Evolutionary conservation across 2,888 invertebrate genomes (phyloP).

Genomic region (Tetropium fuscum): DNA sequence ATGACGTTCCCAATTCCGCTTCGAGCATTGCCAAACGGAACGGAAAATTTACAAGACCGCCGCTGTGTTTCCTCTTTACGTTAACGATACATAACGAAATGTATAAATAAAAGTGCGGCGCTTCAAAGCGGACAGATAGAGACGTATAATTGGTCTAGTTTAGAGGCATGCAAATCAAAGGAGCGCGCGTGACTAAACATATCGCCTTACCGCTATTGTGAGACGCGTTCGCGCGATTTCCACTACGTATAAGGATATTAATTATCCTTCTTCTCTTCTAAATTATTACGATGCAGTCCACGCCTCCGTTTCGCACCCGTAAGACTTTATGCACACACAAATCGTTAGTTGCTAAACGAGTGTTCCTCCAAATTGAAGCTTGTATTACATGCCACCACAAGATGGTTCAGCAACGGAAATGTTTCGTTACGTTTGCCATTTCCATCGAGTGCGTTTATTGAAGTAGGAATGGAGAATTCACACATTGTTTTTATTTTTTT

Average conservation of each 20-base stretch:
- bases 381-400: too few species aligned
- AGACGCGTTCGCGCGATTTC: slow-evolving; percentile 41
- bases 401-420: too few species aligned
- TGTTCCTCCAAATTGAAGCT: too few species aligned
- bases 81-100: slow-evolving; percentile 61
- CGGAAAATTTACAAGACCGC: slow-evolving; percentile 37
- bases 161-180: slow-evolving; percentile 64
- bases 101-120: slow-evolving; percentile 60
- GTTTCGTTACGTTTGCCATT: too few species aligned
- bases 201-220: slow-evolving; percentile 59
- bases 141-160: slow-evolving; percentile 64
- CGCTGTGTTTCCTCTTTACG: slow-evolving; percentile 52
- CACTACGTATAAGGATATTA: slow-evolving; percentile 55
- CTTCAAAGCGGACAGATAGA: slow-evolving; percentile 61
- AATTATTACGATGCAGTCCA: slow-evolving; percentile 3
- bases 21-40: slow-evolving; percentile 48
- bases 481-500: too few species aligned
- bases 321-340: too few species aligned
- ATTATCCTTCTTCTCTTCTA: slow-evolving; percentile 48
- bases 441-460: too few species aligned
- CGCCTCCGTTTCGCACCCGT: slow-evolving; percentile 6
- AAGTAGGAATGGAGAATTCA: too few species aligned
- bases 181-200: slow-evolving; percentile 64
- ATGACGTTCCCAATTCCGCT: slow-evolving; percentile 52
- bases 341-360: too few species aligned